These are phyloP conservation scores for Opisthograptis luteolata DNA, from an alignment of 2,888 invertebrate species.

Conservation along the genomic window DNA sequence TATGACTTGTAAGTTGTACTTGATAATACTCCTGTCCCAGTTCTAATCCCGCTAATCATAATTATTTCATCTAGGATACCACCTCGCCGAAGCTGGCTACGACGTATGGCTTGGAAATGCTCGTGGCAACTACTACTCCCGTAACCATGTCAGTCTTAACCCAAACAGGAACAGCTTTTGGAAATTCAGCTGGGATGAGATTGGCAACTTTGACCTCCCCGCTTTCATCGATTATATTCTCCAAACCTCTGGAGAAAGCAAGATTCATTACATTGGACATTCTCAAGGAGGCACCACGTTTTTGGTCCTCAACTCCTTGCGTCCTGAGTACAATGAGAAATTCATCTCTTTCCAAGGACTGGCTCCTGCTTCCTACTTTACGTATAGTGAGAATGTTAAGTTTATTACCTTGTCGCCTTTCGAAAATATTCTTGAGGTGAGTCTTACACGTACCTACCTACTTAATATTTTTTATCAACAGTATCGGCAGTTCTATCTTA, in stretches of 20 bases:
- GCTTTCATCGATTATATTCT: constrained; percentile 57
- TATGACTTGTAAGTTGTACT: too few relatives aligned
- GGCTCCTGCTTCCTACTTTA: constrained; percentile 64
- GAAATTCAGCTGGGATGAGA: constrained; percentile 67
- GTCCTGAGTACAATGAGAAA: constrained; percentile 63
- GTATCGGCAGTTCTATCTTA: too few relatives aligned
- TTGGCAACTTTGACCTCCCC: constrained; percentile 59
- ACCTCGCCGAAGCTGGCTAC: constrained; percentile 86
- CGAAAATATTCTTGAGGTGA: constrained; percentile 54
- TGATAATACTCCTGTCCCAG: too few relatives aligned
- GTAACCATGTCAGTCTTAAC: constrained; percentile 48
- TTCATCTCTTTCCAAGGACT: constrained; percentile 67
- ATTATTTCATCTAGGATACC: constrained; percentile 48
- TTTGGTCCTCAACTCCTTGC: constrained; percentile 62
- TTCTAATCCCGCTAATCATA: too few relatives aligned
- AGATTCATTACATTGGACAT: constrained; percentile 64
- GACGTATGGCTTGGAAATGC: constrained; percentile 92
- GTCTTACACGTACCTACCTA: constrained; percentile 8
- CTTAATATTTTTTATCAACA: not conserved
- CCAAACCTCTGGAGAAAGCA: constrained; percentile 45
- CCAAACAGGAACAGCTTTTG: constrained; percentile 59
- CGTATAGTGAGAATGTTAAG: constrained; percentile 45
- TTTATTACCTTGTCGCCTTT: constrained; percentile 44
- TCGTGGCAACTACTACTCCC: constrained; percentile 88
- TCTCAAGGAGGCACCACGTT: constrained; percentile 71